phyloP scores from a whole-genome alignment of 2,888 invertebrate genomes.

The Athalia rosae region DNA sequence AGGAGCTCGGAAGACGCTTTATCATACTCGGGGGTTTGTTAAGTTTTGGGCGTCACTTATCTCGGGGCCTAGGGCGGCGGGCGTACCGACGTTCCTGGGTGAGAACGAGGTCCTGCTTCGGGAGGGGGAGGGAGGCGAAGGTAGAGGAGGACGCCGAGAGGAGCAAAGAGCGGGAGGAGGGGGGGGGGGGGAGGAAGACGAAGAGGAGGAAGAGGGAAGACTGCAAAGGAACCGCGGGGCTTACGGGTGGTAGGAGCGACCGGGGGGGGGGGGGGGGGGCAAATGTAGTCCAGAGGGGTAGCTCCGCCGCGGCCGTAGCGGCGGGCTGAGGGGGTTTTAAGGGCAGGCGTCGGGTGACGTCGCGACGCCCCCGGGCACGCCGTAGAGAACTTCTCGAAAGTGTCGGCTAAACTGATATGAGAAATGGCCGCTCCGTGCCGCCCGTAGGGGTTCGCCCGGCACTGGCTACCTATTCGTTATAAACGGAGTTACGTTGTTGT shows the following conservation, averaged over 20 bases:
- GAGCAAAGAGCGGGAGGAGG: conserved; percentile 50
- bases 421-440: conserved; percentile 72
- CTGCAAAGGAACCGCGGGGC: conserved; percentile 43
- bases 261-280: conserved; percentile 43
- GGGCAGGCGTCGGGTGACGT: conserved; percentile 67
- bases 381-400: conserved; percentile 70
- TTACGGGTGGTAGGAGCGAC: conserved; percentile 38
- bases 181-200: conserved; percentile 49
- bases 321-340: conserved; percentile 48
- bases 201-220: conserved; percentile 47
- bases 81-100: conserved; percentile 41
- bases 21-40: conserved; percentile 61
- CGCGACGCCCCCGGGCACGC: conserved; percentile 66
- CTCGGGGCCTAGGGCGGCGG: conserved; percentile 62
- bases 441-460: conserved; percentile 69
- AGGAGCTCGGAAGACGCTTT: conserved; percentile 53
- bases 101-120: conserved; percentile 14
- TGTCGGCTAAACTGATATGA: conserved; percentile 73
- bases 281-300: conserved; percentile 23
- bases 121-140: not conserved
- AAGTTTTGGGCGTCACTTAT: conserved; percentile 70
- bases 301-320: not conserved
- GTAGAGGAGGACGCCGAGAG: conserved; percentile 45
- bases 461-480: conserved; percentile 62
- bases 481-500: conserved; percentile 27